Conservation (phyloP, 1,140 invertebrate species). For the Drosophila biarmipes region DNA sequence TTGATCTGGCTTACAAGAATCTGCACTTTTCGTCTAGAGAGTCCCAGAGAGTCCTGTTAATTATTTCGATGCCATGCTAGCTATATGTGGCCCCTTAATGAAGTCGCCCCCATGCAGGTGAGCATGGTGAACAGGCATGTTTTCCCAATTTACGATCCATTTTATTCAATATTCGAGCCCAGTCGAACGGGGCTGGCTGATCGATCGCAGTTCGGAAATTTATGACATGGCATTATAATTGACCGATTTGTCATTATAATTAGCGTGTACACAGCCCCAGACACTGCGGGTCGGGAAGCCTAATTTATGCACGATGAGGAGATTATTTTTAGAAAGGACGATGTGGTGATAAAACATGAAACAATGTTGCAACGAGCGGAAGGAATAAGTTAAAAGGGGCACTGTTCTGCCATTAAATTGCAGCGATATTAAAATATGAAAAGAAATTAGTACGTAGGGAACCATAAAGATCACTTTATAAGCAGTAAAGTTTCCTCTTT, state of each 20-base stretch:
- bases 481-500: no score
- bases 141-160: slow-evolving; percentile 66
- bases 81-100: slow-evolving; percentile 36
- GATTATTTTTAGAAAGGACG: slow-evolving; percentile 64
- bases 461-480: background rate
- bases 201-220: slow-evolving; percentile 69
- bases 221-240: slow-evolving; percentile 82
- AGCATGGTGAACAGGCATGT: slow-evolving; percentile 16
- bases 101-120: slow-evolving; percentile 46
- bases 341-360: slow-evolving; percentile 2
- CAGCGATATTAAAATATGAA: background rate
- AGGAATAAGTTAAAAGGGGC: slow-evolving; percentile 12
- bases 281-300: slow-evolving; percentile 13
- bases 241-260: slow-evolving; percentile 83
- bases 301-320: slow-evolving; percentile 64
- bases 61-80: slow-evolving; percentile 11
- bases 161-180: slow-evolving; percentile 72
- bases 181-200: slow-evolving; percentile 42
- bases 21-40: slow-evolving; percentile 45
- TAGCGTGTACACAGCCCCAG: slow-evolving; percentile 55
- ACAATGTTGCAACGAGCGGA: slow-evolving; percentile 33
- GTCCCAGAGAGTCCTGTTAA: slow-evolving; percentile 35
- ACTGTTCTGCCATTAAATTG: slow-evolving; percentile 1
- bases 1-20: slow-evolving; percentile 54
- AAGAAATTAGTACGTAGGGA: no score